Evolutionary conservation across 2,113 vertebrate genomes (phyloP).

Genomic region (Isurus oxyrinchus): DNA sequence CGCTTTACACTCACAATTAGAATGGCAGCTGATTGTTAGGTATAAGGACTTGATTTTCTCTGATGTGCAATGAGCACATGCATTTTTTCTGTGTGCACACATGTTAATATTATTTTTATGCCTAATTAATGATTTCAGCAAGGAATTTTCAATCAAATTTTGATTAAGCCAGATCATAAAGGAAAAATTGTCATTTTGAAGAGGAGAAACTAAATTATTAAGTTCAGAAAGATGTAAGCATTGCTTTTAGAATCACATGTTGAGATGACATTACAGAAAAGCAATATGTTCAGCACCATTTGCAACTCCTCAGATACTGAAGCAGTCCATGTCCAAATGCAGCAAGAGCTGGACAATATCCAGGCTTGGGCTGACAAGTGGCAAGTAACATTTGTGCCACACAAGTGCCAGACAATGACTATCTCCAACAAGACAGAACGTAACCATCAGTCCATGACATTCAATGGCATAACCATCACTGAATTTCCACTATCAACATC

Average conservation of each 20-base stretch:
- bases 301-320: too few relatives aligned
- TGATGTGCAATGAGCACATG: not conserved
- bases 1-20: not conserved
- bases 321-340: too few relatives aligned
- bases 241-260: not conserved
- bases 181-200: not conserved
- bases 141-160: not conserved
- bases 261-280: not conserved
- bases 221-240: not conserved
- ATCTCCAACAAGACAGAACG: too few relatives aligned
- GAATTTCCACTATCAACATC: too few relatives aligned
- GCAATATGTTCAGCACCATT: too few relatives aligned
- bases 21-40: slow-evolving; percentile 10
- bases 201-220: not conserved
- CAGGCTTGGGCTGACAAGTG: too few relatives aligned
- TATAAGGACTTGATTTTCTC: not conserved
- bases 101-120: not conserved
- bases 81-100: not conserved
- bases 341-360: too few relatives aligned
- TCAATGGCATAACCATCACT: too few relatives aligned
- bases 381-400: too few relatives aligned
- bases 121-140: not conserved
- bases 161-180: not conserved
- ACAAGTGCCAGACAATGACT: too few relatives aligned
- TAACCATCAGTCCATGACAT: too few relatives aligned